Evolutionary conservation across 2,888 invertebrate species (phyloP), one percentile per base, ranked within the genome.

Genomic region (Tryphoninae sp.): DNA sequence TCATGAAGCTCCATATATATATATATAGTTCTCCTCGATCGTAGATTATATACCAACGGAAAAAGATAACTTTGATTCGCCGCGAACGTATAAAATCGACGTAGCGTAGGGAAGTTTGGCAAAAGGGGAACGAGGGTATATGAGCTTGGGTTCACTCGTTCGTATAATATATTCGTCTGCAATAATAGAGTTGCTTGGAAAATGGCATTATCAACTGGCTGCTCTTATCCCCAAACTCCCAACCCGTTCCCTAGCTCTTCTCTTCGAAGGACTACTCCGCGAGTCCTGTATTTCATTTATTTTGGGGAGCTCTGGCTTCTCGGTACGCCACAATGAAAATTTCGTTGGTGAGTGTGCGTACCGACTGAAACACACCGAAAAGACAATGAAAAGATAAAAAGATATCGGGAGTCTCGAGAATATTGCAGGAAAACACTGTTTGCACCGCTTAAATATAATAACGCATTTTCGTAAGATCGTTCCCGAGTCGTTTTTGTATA

Each of bases 381-480:
- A 3, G 45, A 45, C 13, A 13, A 45, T 13, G 45, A 45, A 45
- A 45, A 67, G 26, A 51, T 45, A 49, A 51, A n/a, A 23, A 16
- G 8, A n/a, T 33, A 51, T 51, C 53, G 16, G 2, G 19, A 40
- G 53, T 16, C 33, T 53, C 40, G 55, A 19, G 55, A 55, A 55
- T 40, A 8, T 16, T 49, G 26, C 49, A 45, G 53, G 77, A 79
- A 85, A 87, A 85, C 87, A 87, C 85, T 88, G 88, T 90, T 90
- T 90, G 88, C 88, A 83, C 86, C 85, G 83, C 84, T 86, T 88
- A 89, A 90, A 90, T 90, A 89, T 89, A 89, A 90, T 90, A 87
- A 89, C 87, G 86, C 80, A 84, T 73, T 59, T 49, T 45, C 71
- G 72, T 42, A 45, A 58, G 49, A 45, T 55, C 75, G 45, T 42